A percentile compares a stretch with the other conserved stretches of the same genome.
phyloP scores from a whole-genome alignment of 2,797 vertebrate species.

The Notoglanidium macrostoma region DNA sequence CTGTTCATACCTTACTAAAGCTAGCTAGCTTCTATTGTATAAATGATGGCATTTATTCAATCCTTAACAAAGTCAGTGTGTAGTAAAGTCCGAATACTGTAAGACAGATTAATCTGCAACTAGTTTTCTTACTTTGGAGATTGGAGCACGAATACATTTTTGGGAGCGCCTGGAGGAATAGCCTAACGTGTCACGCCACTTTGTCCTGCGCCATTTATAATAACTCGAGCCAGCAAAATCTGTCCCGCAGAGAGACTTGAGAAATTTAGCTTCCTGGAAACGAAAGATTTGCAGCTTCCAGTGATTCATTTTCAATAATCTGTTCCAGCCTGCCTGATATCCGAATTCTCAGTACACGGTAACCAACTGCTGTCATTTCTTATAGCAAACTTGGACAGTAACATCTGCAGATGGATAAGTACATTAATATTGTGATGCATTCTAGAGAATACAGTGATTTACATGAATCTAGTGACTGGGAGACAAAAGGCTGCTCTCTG shows the following conservation, averaged over 20 bases:
- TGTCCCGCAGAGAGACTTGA: background rate
- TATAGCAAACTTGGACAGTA: background rate
- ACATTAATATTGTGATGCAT: background rate
- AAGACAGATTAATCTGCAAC: background rate
- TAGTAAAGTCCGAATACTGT: background rate
- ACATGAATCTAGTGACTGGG: background rate
- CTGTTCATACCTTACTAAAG: background rate
- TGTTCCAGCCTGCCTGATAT: constrained; percentile 1
- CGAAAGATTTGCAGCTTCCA: constrained; percentile 11
- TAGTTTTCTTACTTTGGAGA: background rate
- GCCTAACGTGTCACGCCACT: constrained; percentile 5
- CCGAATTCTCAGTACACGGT: background rate
- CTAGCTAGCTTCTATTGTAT: background rate
- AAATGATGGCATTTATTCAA: background rate
- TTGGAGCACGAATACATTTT: constrained; percentile 1
- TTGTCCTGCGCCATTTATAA: constrained; percentile 26
- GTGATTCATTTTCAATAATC: background rate
- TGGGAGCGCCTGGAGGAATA: constrained; percentile 17
- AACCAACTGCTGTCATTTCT: background rate
- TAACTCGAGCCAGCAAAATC: constrained; percentile 4
- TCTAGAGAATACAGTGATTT: background rate
- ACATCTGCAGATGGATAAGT: background rate
- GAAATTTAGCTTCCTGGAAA: constrained; percentile 11
- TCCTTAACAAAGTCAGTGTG: background rate
- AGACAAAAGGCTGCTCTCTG: background rate